Evolutionary conservation across 2,888 invertebrate genomes (phyloP), one percentile per base, ranked within the genome.

Genomic region (Rhabditophanes sp.): DNA sequence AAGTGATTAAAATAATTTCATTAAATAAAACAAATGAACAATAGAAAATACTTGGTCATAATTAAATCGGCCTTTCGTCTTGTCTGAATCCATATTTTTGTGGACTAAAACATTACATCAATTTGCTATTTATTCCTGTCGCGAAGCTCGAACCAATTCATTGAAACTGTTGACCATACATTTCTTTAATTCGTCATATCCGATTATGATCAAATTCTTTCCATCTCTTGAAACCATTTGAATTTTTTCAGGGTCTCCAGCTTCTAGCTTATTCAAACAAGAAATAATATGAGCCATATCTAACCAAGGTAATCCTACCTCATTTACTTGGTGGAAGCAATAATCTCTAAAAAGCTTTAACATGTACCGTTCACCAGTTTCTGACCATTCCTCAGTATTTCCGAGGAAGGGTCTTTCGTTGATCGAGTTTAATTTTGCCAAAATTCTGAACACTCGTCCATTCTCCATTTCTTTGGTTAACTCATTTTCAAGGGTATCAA

Each of bases 311-410:
- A 79, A 75, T 5, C 87, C 87, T 59, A 87, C 85, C 42, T 79
- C 78, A 11, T 79, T 77, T 44, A 87, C 82, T 67, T 87, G 81
- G 72, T 96, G 93, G 71, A 96, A 93, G 59, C 93, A 74, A 67
- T 84, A 87, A 72, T 96, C 93, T 42, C 93, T 76, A 73, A 90
- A 96, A 65, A 96, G 71, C 71, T 93, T 93, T 3, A 96, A 72
- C 80, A 96, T 81, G 70, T 93, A 96, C 33, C 93, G 77, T 71
- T 93, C 87, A 14, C 90, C 93, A 15, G 90, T 93, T 71, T 96
- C 96, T 21, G 87, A 79, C 93, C 96, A 96, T 9, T 81, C 76
- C 8, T 79, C 76, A 68, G 93, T 36, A 12, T 37, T 35, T 12
- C 24, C 24, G 6, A 23, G 35, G 37, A 38, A 37, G 16, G 5